phyloP scores from a whole-genome alignment of 35 echinoderm and acorn worm genomes.

The Eucidaris tribuloides region DNA sequence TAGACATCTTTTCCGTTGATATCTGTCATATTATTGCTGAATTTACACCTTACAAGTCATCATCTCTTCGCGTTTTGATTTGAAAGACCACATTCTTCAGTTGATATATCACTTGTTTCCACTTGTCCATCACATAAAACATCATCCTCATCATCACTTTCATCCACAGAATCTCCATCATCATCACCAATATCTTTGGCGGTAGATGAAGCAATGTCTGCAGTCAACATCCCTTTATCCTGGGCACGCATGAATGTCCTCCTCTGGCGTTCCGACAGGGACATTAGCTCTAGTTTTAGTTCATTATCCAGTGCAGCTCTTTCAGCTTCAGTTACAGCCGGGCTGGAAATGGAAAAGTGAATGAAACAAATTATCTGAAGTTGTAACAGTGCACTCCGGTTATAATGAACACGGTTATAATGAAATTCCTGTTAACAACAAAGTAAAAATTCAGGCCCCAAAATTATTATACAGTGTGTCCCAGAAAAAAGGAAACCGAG shows the following conservation, averaged over 20 bases:
- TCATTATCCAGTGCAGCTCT: constrained; percentile 47
- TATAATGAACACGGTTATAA: no score
- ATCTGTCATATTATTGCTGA: no score
- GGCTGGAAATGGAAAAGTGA: constrained; percentile 8
- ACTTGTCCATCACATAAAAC: background rate
- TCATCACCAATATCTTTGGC: constrained; percentile 8
- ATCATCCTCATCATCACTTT: constrained; percentile 3
- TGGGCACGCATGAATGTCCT: constrained; percentile 48
- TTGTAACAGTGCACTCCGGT: no score
- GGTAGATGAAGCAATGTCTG: background rate
- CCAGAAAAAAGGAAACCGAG: no score
- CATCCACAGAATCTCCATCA: constrained; percentile 15
- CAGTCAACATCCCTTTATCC: background rate
- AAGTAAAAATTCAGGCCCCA: no score
- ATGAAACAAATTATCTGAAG: background rate
- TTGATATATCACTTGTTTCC: background rate
- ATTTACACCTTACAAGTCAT: no score
- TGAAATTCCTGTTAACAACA: no score
- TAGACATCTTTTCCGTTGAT: no score
- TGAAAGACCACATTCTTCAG: background rate
- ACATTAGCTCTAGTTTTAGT: constrained; percentile 42
- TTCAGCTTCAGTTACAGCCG: constrained; percentile 14
- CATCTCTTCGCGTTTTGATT: no score
- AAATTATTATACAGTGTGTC: no score
- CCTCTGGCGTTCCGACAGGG: constrained; percentile 45